Conservation (phyloP, 2,888 invertebrate species). For the Nomada hirtipes region DNA sequence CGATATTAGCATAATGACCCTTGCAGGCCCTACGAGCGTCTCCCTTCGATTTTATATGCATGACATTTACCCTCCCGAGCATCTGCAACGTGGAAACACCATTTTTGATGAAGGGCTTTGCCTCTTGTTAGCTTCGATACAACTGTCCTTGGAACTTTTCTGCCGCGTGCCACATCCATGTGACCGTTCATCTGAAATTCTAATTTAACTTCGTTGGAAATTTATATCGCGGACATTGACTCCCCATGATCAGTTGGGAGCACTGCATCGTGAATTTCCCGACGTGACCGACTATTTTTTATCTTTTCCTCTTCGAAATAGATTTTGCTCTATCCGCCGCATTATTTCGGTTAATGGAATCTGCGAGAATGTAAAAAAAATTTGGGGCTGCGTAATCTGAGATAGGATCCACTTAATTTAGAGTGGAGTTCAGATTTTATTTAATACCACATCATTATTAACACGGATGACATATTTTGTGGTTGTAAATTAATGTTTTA, state of each 20-base stretch:
- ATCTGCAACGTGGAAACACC: constrained; percentile 16
- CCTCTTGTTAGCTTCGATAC: constrained; percentile 29
- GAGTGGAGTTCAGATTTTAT: too few relatives aligned
- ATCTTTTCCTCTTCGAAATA: too few relatives aligned
- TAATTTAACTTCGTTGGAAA: constrained; percentile 41
- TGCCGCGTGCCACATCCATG: not conserved
- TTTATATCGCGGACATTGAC: constrained; percentile 39
- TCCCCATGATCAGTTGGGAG: too few relatives aligned
- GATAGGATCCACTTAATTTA: too few relatives aligned
- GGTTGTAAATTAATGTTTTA: too few relatives aligned
- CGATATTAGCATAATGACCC: constrained; percentile 25
- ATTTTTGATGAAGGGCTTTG: not conserved
- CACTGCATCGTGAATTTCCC: not conserved
- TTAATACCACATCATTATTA: too few relatives aligned
- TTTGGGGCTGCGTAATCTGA: not conserved
- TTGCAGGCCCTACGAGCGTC: not conserved
- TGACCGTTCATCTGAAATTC: constrained; percentile 62
- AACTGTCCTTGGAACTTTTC: constrained; percentile 2
- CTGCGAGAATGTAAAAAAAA: not conserved
- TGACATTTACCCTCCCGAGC: constrained; percentile 15
- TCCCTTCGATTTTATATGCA: constrained; percentile 17
- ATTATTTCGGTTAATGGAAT: not conserved
- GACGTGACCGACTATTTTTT: not conserved
- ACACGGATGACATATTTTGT: too few relatives aligned
- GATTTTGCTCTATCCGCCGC: too few relatives aligned